These are phyloP conservation scores for Rhysida immarginata DNA, from an alignment of 1,140 invertebrate species.

Conservation along the genomic window DNA sequence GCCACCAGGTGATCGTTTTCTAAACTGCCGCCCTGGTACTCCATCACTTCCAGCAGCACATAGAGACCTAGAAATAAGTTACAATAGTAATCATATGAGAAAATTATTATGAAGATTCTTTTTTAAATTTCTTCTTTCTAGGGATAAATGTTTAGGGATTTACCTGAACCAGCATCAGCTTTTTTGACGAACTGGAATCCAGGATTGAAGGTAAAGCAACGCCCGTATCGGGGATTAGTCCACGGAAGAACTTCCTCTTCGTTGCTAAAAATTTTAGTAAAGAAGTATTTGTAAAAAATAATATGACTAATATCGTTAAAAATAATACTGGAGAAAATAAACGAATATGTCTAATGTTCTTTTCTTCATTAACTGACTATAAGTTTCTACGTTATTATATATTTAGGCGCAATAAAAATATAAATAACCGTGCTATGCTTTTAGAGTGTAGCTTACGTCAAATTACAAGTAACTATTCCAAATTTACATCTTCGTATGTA, in stretches of 20 bases:
- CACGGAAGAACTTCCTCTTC: not conserved
- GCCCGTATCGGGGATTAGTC: not conserved
- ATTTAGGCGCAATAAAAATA: no score
- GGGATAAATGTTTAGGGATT: not conserved
- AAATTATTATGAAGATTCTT: no score
- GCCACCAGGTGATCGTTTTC: not conserved
- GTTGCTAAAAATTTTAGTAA: no score
- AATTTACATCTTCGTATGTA: not conserved
- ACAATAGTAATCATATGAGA: no score
- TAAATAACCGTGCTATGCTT: no score
- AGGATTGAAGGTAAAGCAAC: not conserved
- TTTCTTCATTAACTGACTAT: no score
- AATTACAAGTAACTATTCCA: not conserved
- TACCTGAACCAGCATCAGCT: not conserved
- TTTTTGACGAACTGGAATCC: not conserved
- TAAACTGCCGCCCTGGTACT: not conserved
- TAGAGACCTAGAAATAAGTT: not conserved
- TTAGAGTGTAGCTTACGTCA: not conserved
- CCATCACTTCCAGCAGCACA: not conserved
- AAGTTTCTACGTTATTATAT: no score
- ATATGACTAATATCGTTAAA: no score
- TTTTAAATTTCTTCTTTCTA: not conserved
- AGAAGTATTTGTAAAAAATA: no score
- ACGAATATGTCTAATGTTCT: no score
- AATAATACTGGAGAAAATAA: no score